These are phyloP conservation scores for Spinibarbus caldwelli DNA, from an alignment of 2,797 vertebrate genomes.

Conservation along the genomic window DNA sequence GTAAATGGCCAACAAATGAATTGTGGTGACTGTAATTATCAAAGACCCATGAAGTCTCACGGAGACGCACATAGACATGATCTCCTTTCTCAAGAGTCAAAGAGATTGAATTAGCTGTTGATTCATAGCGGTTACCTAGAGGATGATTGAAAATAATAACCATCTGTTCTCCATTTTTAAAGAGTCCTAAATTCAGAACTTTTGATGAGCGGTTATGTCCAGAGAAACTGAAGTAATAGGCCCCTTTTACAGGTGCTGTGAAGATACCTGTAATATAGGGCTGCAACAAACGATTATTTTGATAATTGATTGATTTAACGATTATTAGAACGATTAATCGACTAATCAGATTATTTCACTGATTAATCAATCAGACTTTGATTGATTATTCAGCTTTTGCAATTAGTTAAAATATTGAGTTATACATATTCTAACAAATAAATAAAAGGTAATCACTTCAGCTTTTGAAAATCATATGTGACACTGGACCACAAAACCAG, in stretches of 20 bases:
- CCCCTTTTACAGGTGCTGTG: constrained; percentile 29
- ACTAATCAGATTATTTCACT: no score
- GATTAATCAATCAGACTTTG: no score
- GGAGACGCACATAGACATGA: not conserved
- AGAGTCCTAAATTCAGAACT: not conserved
- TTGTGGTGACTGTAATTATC: not conserved
- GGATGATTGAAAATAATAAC: not conserved
- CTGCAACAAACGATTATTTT: no score
- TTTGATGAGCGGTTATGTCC: not conserved
- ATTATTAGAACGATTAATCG: no score
- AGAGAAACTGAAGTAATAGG: constrained; percentile 39
- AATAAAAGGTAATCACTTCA: no score
- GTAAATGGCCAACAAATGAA: constrained; percentile 40
- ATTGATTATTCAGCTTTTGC: no score
- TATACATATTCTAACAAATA: no score
- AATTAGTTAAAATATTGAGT: no score
- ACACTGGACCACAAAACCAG: no score
- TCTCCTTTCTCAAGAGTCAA: constrained; percentile 23
- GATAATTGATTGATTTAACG: no score
- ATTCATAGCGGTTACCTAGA: not conserved
- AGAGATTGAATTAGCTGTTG: not conserved
- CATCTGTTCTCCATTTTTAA: constrained; percentile 11
- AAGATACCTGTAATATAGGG: constrained; percentile 7
- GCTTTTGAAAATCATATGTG: no score
- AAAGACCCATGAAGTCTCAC: not conserved